phyloP scores from a whole-genome alignment of 2,888 invertebrate genomes.

The Leptodirus hochenwartii region DNA sequence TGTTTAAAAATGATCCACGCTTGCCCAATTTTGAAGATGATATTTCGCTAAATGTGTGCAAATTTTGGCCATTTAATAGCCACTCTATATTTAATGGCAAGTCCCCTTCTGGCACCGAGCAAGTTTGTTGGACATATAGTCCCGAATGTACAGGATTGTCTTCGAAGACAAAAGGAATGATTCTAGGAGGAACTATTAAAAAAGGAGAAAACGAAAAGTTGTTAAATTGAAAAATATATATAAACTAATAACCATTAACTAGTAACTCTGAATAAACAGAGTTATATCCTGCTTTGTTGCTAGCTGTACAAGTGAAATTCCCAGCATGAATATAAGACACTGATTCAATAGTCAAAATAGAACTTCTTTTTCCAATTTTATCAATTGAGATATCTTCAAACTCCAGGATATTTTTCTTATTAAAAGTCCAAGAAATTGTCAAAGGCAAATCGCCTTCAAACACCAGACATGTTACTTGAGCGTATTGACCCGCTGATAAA shows the following conservation, averaged over 20 bases:
- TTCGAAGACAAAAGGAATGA: constrained; percentile 45
- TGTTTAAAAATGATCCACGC: constrained; percentile 37
- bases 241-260: constrained; percentile 38
- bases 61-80: constrained; percentile 48
- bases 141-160: constrained; percentile 38
- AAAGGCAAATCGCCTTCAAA: constrained; percentile 51
- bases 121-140: constrained; percentile 43
- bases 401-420: constrained; percentile 24
- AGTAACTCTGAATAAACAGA: no score
- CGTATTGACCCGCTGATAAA: constrained; percentile 44
- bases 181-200: constrained; percentile 41
- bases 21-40: constrained; percentile 38
- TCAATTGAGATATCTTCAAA: constrained; percentile 27
- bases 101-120: constrained; percentile 50
- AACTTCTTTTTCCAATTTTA: constrained; percentile 37
- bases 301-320: constrained; percentile 41
- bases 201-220: constrained; percentile 13
- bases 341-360: constrained; percentile 39
- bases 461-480: constrained; percentile 43
- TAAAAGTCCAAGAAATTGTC: constrained; percentile 47
- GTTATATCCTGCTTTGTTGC: constrained; percentile 41
- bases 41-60: constrained; percentile 33
- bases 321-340: constrained; percentile 40
- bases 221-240: background rate
- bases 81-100: constrained; percentile 50